Conservation (phyloP, 2,113 vertebrate species). For the Sturnus vulgaris region DNA sequence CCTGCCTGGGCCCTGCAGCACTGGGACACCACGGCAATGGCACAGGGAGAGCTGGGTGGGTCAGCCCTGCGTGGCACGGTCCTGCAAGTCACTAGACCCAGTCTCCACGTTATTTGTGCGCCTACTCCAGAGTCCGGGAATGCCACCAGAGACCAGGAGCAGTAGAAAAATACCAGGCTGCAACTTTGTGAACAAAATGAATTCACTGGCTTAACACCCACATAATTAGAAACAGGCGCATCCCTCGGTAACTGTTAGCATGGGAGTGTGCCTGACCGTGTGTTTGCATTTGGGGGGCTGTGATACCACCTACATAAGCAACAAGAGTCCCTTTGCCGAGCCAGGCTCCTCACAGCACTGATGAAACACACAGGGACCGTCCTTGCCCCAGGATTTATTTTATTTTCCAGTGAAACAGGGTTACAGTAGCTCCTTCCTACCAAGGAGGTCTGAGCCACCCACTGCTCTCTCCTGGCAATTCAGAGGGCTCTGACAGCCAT, state of each 20-base stretch:
- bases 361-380: background rate
- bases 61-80: accelerated
- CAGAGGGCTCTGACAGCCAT: background rate
- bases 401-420: background rate
- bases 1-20: background rate
- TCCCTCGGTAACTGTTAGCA: background rate
- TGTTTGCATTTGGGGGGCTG: background rate
- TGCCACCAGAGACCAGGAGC: background rate
- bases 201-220: conserved; percentile 4
- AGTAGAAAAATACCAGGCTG: background rate
- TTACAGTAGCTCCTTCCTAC: background rate
- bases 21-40: background rate
- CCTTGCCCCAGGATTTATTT: background rate
- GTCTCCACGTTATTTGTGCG: background rate
- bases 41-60: background rate
- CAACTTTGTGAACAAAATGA: background rate
- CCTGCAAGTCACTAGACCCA: background rate
- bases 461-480: background rate
- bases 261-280: background rate
- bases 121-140: background rate
- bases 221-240: background rate
- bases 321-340: background rate
- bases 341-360: background rate
- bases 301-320: background rate
- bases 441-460: background rate